Conservation (phyloP, 1,140 invertebrate species). For the Drosophila ercepeae region DNA sequence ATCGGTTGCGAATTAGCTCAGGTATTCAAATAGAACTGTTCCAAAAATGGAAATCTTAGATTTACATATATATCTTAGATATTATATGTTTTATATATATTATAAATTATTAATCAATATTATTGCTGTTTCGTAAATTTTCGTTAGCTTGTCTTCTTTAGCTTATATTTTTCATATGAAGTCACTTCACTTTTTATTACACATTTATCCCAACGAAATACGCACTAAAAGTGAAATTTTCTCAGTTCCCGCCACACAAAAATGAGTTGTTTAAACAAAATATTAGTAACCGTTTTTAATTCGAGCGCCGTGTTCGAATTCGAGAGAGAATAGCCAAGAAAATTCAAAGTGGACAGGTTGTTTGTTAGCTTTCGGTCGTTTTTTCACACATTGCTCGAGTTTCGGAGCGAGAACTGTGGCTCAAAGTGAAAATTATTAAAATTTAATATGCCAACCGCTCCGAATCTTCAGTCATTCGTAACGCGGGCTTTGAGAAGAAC, state of each 20-base stretch:
- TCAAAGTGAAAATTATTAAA: conserved; percentile 73
- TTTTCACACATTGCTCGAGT: conserved; percentile 65
- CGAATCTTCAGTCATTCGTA: conserved; percentile 70
- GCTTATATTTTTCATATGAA: neutral
- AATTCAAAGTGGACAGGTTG: conserved; percentile 6
- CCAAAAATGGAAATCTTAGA: too few relatives aligned
- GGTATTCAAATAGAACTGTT: too few relatives aligned
- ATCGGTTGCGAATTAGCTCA: too few relatives aligned
- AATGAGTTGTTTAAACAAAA: conserved; percentile 58
- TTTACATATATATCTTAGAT: too few relatives aligned
- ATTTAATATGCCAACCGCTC: conserved; percentile 56
- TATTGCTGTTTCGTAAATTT: neutral
- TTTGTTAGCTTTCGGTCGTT: conserved; percentile 8
- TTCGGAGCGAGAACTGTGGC: conserved; percentile 19
- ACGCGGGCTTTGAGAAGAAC: conserved; percentile 55
- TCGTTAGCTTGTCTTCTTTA: conserved; percentile 20
- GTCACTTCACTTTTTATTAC: conserved; percentile 12
- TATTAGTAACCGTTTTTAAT: conserved; percentile 42
- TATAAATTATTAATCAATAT: too few relatives aligned
- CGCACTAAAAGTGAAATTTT: conserved; percentile 72
- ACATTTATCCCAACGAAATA: conserved; percentile 27
- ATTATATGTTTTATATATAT: too few relatives aligned
- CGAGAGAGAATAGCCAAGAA: conserved; percentile 24
- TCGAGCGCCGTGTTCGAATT: conserved; percentile 33
- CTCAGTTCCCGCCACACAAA: conserved; percentile 23